These are phyloP conservation scores for Colius striatus DNA, from an alignment of 2,113 vertebrate genomes.

Conservation along the genomic window DNA sequence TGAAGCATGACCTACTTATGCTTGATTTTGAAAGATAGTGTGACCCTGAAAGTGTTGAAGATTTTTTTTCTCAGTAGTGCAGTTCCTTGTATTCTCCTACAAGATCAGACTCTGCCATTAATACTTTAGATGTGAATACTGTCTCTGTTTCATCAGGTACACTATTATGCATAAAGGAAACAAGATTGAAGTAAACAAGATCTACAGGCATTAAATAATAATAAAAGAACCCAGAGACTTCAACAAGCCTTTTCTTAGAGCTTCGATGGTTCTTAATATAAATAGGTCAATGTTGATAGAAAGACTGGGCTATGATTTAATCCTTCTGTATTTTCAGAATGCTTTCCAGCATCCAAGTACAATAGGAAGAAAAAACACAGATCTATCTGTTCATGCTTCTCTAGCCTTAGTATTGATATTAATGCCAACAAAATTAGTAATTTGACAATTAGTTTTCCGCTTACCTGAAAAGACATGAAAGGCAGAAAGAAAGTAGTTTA, in stretches of 20 bases:
- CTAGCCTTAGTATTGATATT: slow-evolving; percentile 75
- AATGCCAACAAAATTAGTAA: slow-evolving; percentile 85
- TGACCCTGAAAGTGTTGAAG: slow-evolving; percentile 15
- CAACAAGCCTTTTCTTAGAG: slow-evolving; percentile 38
- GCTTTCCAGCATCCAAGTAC: slow-evolving; percentile 22
- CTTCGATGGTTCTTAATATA: slow-evolving; percentile 47
- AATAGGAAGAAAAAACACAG: slow-evolving; percentile 17
- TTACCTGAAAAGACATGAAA: slow-evolving; percentile 82
- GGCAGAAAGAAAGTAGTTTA: slow-evolving; percentile 83
- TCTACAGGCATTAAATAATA: slow-evolving; percentile 62
- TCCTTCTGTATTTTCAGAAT: slow-evolving; percentile 10
- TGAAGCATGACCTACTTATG: slow-evolving; percentile 59
- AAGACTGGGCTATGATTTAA: neutral
- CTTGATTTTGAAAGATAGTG: slow-evolving; percentile 31
- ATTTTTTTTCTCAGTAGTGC: slow-evolving; percentile 50
- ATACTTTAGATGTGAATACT: slow-evolving; percentile 59
- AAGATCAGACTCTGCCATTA: slow-evolving; percentile 58
- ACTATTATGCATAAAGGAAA: slow-evolving; percentile 59
- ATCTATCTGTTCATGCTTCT: slow-evolving; percentile 47
- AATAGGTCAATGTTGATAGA: neutral
- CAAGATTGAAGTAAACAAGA: slow-evolving; percentile 65
- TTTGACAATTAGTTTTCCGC: slow-evolving; percentile 86
- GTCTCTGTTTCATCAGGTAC: slow-evolving; percentile 53
- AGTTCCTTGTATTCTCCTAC: slow-evolving; percentile 63
- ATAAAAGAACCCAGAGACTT: slow-evolving; percentile 56